A percentile compares a stretch with the other conserved stretches of the same genome.
Evolutionary conservation across 2,888 invertebrate species (phyloP).

Genomic region (Caenorhabditis sp.): DNA sequence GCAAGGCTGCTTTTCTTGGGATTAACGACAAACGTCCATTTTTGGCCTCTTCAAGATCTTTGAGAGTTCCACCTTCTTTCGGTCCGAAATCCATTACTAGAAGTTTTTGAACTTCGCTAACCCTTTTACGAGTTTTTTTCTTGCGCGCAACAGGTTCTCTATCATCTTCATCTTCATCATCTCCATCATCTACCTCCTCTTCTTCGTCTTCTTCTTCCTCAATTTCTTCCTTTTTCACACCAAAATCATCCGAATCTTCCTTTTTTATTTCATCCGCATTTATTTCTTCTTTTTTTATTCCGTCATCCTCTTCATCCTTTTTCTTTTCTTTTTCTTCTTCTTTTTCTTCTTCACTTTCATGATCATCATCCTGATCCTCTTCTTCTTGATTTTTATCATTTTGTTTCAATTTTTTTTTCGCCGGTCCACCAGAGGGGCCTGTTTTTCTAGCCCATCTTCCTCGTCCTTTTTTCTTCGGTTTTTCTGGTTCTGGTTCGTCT

Average conservation of each 20-base stretch:
- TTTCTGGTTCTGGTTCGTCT: background rate
- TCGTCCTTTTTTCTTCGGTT: background rate
- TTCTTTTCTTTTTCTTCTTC: conserved; percentile 62
- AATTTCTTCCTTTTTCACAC: background rate
- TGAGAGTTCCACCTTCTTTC: conserved; percentile 8
- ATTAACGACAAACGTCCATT: background rate
- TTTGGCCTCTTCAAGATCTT: background rate
- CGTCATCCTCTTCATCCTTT: conserved; percentile 47
- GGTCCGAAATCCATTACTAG: conserved; percentile 15
- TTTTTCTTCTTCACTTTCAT: background rate
- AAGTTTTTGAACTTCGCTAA: background rate
- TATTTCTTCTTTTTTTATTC: background rate
- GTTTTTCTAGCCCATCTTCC: no score
- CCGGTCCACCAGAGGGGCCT: no score
- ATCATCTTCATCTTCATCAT: conserved; percentile 13
- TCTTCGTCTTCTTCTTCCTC: background rate
- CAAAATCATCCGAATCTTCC: no score
- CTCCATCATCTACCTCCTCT: background rate
- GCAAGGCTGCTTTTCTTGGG: background rate
- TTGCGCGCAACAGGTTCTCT: conserved; percentile 67
- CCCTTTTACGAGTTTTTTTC: conserved; percentile 7
- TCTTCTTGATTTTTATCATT: background rate
- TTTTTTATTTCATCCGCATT: no score
- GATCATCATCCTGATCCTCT: background rate
- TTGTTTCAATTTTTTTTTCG: background rate